Evolutionary conservation across 2,113 vertebrate genomes (phyloP), one percentile per base, ranked within the genome.

Genomic region (Leucoraja erinaceus): DNA sequence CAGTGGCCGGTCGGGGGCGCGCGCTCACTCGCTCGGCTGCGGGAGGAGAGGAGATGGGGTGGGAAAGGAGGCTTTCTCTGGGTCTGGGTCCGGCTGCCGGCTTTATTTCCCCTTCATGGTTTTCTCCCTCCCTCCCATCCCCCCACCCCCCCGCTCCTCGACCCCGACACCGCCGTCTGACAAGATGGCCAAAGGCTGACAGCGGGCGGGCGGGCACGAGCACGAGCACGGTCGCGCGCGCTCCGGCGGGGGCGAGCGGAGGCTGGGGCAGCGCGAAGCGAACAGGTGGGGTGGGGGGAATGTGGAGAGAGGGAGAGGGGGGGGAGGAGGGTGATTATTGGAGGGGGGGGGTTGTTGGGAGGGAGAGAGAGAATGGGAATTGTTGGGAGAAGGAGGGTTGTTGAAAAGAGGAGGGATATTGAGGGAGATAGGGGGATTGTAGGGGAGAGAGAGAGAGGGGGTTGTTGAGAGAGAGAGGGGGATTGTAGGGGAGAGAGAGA

Each of bases 231-330:
- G 38, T 47, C 38, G 94, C 94, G 94, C 94, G 94, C 93, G 74
- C 33, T 56, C 93, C 94, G 93, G 93, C 93, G 54, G 94, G 91
- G 95, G 95, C 95, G 95, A 47, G 38, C 38, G 38, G 1, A 47
- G 38, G 38, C 38, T 47, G 38, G 38, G 38, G 94, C 93, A 94
- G 94, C 94, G 94, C 94, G 94, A 91, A 70, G 94, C 94, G 91
- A 94, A 93, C 94, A 77, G 93, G 59, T 28, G 5, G 47, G 74
- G 25, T 25, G 0, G 38, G 38, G 38, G 38, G 38, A 47, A 47
- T 47, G 38, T n/a, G n/a, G n/a, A n/a, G n/a, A n/a, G n/a, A n/a
- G 38, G 38, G 0, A 47, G 38, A 47, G 1, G 3, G 0, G 38
- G 38, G 38, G 38, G 3, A n/a, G n/a, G 38, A n/a, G 38, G 38